Evolutionary conservation across 2,888 invertebrate genomes (phyloP).

Genomic region (Synanthedon andrenaeformis): DNA sequence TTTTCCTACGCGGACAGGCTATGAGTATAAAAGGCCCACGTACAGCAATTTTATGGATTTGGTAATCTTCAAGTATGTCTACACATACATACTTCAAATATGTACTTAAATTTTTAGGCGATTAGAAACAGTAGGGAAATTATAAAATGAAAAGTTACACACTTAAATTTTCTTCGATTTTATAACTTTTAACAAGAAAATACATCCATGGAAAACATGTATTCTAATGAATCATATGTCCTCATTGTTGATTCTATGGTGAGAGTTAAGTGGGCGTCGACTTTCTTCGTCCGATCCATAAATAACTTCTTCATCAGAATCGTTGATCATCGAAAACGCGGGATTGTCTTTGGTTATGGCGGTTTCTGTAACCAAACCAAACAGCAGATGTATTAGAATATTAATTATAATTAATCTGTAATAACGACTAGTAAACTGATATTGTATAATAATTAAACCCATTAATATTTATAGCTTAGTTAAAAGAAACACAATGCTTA

Average conservation of each 20-base stretch:
- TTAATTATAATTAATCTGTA: too few relatives aligned
- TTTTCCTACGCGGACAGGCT: too few relatives aligned
- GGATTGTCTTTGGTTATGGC: slow-evolving; percentile 97
- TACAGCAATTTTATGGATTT: too few relatives aligned
- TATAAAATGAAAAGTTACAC: neutral
- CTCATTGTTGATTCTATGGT: slow-evolving; percentile 73
- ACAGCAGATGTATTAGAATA: neutral
- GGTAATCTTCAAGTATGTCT: too few relatives aligned
- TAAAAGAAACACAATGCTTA: too few relatives aligned
- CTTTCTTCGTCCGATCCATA: slow-evolving; percentile 94
- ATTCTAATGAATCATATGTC: slow-evolving; percentile 44
- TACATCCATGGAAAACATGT: slow-evolving; percentile 16
- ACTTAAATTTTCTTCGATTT: slow-evolving; percentile 8
- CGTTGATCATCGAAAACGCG: slow-evolving; percentile 97
- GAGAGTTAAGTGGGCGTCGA: slow-evolving; percentile 81
- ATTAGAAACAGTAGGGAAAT: neutral
- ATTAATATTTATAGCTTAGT: too few relatives aligned
- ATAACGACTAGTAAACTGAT: too few relatives aligned
- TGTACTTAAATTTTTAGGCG: neutral
- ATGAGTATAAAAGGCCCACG: too few relatives aligned
- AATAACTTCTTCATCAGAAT: slow-evolving; percentile 96
- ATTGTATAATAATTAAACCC: too few relatives aligned
- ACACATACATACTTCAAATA: neutral
- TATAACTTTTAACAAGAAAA: slow-evolving; percentile 42
- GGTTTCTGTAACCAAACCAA: slow-evolving; percentile 76